Evolutionary conservation across 2,113 vertebrate species (phyloP).

Genomic region (Pelobates fuscus): DNA sequence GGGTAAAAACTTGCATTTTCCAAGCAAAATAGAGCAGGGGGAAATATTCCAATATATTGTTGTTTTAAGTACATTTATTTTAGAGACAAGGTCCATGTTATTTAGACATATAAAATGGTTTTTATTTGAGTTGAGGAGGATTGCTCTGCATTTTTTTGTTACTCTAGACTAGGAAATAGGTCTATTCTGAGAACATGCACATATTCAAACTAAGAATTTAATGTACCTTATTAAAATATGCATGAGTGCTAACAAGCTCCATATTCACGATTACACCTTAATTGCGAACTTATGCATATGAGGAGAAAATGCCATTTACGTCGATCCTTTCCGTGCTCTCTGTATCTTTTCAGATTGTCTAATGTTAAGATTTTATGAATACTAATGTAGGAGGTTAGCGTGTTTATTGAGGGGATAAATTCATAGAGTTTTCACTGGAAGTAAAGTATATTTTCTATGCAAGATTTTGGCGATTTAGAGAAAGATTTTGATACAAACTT

Average conservation of each 20-base stretch:
- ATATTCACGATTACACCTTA: conserved; percentile 29
- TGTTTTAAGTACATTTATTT: not conserved
- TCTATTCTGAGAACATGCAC: not conserved
- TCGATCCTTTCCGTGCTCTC: conserved; percentile 6
- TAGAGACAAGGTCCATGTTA: no score
- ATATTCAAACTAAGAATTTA: conserved; percentile 2
- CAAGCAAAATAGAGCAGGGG: no score
- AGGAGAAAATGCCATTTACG: conserved; percentile 26
- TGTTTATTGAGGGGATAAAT: conserved; percentile 32
- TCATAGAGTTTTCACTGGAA: not conserved
- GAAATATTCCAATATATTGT: no score
- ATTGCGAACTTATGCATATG: conserved; percentile 40
- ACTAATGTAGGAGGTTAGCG: conserved; percentile 29
- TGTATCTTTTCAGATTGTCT: conserved; percentile 16
- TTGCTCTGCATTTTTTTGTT: not conserved
- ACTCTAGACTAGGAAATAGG: not conserved
- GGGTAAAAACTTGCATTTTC: no score
- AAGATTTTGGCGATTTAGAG: not conserved
- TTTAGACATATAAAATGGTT: no score
- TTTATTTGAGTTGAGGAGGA: not conserved
- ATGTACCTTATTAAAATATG: conserved; percentile 42
- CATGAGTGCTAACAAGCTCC: conserved; percentile 29
- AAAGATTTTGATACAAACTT: no score
- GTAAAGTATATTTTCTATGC: not conserved
- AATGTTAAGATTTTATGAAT: conserved; percentile 44